Evolutionary conservation across 2,888 invertebrate species (phyloP).

Genomic region (Malthinus flaveolus): DNA sequence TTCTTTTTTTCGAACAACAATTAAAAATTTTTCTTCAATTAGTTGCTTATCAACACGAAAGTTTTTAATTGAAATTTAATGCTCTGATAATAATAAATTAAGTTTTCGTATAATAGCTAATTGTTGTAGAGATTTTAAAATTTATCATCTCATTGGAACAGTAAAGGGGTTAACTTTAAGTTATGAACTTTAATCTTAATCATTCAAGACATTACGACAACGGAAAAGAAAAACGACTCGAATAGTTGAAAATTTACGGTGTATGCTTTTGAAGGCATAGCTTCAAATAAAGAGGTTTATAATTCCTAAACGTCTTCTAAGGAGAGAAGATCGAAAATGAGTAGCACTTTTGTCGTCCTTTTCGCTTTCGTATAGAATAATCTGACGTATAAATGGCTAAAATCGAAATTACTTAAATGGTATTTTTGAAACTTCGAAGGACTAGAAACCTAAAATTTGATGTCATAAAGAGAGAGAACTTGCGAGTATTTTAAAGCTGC

Average conservation of each 20-base stretch:
- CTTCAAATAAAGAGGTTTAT: no score
- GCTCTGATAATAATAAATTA: no score
- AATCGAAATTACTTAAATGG: conserved; percentile 5
- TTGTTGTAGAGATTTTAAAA: not conserved
- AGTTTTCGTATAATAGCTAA: no score
- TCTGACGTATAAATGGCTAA: conserved; percentile 9
- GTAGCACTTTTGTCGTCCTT: conserved; percentile 19
- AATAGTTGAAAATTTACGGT: conserved; percentile 1
- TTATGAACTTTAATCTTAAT: conserved; percentile 6
- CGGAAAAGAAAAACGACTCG: not conserved
- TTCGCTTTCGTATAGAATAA: conserved; percentile 34
- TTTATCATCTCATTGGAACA: conserved; percentile 4
- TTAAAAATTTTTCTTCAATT: no score
- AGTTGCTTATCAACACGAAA: no score
- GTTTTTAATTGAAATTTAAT: no score
- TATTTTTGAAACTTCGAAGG: not conserved
- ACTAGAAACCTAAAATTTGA: conserved; percentile 5
- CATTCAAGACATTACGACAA: not conserved
- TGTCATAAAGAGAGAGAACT: conserved; percentile 1
- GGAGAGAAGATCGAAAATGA: no score
- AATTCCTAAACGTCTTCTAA: no score
- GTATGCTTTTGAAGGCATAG: not conserved
- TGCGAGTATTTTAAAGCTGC: conserved; percentile 4
- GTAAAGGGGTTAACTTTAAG: conserved; percentile 1
- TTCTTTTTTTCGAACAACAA: no score